Evolutionary conservation across 2,888 invertebrate genomes (phyloP).

Genomic region (Dasysyrphus tricinctus): DNA sequence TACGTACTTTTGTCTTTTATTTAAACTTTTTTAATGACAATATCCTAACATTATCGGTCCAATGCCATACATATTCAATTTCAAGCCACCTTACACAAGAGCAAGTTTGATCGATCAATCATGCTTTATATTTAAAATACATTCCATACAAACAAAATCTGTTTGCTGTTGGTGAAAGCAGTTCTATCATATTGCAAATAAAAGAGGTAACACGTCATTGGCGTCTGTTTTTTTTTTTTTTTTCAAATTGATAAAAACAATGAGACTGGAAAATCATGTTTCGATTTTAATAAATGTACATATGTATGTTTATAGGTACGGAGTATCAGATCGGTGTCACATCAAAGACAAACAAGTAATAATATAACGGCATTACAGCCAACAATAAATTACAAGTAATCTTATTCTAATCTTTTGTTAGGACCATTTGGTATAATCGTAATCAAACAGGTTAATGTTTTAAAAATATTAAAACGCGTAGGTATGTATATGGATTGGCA

Average conservation of each 20-base stretch:
- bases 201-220: not conserved
- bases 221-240: not conserved
- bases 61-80: no score
- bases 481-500: not conserved
- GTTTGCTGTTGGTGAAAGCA: not conserved
- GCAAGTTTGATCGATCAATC: no score
- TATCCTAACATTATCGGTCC: no score
- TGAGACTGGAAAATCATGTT: constrained; percentile 20
- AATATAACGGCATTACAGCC: not conserved
- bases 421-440: not conserved
- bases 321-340: not conserved
- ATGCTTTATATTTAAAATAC: no score
- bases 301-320: not conserved
- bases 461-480: not conserved
- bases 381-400: not conserved
- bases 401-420: not conserved
- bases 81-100: no score
- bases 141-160: not conserved
- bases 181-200: not conserved
- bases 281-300: not conserved
- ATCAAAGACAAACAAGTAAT: not conserved
- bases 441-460: not conserved
- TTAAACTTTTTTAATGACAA: no score
- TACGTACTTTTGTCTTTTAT: no score
- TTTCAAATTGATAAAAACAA: constrained; percentile 9